Percentiles rank a stretch among this genome's conserved stretches.
phyloP scores from a whole-genome alignment of 2,888 invertebrate genomes.

The Hemithea aestivaria region DNA sequence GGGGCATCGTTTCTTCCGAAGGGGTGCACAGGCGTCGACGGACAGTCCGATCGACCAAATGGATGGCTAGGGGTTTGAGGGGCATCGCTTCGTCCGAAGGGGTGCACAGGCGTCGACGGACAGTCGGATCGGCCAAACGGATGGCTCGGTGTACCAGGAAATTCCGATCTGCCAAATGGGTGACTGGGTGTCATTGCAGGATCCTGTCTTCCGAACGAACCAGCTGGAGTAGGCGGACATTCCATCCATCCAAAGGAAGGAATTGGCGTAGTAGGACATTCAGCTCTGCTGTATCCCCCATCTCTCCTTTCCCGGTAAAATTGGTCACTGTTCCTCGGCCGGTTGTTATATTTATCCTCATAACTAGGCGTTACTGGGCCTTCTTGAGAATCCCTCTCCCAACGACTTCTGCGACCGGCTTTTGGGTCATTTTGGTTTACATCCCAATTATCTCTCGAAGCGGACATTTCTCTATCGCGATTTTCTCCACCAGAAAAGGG shows the following conservation, averaged over 20 bases:
- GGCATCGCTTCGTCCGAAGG: conserved; percentile 41
- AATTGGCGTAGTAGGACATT: conserved; percentile 37
- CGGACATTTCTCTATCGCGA: conserved; percentile 36
- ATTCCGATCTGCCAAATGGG: conserved; percentile 46
- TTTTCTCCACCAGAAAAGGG: conserved; percentile 43
- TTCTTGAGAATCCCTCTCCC: conserved; percentile 21
- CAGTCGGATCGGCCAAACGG: conserved; percentile 46
- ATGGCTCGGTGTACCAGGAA: conserved; percentile 40
- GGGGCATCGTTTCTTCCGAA: conserved; percentile 41
- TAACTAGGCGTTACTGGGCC: conserved; percentile 6
- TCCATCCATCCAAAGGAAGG: conserved; percentile 44
- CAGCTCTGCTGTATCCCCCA: conserved; percentile 28
- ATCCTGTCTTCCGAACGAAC: conserved; percentile 45
- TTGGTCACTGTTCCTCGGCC: conserved; percentile 31
- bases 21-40: conserved; percentile 47
- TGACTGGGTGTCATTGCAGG: conserved; percentile 44
- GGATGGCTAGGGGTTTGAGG: conserved; percentile 30
- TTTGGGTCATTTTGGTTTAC: conserved; percentile 10
- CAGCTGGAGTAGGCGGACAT: conserved; percentile 39
- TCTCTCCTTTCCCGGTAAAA: conserved; percentile 35
- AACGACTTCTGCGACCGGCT: conserved; percentile 15
- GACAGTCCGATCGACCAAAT: conserved; percentile 37
- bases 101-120: conserved; percentile 47
- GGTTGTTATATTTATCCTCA: conserved; percentile 23
- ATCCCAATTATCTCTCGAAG: conserved; percentile 35